Conservation (phyloP, 2,113 vertebrate species). For the Phylloscopus trochiloides region DNA sequence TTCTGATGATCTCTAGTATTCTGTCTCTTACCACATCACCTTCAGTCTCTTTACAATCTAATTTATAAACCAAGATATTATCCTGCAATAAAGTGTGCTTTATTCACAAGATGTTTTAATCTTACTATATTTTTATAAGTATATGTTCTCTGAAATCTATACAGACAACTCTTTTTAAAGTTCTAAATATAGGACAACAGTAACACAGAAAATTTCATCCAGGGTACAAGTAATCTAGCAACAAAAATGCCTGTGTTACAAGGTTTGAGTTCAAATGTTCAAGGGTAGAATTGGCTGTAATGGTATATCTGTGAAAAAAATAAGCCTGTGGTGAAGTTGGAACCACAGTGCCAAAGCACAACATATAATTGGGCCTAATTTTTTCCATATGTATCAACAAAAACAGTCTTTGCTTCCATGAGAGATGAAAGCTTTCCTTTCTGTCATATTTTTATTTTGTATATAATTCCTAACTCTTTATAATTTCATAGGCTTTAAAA, state of each 20-base stretch:
- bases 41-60: not conserved
- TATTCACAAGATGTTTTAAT: conserved; percentile 14
- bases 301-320: conserved; percentile 74
- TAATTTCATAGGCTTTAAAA: conserved; percentile 64
- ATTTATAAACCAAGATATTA: not conserved
- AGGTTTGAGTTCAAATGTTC: conserved; percentile 76
- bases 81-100: not conserved
- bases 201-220: conserved; percentile 34
- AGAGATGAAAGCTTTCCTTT: conserved; percentile 75
- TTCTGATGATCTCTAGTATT: not conserved
- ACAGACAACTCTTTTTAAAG: conserved; percentile 36
- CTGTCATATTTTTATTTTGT: conserved; percentile 74
- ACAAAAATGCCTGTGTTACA: conserved; percentile 67
- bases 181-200: conserved; percentile 22
- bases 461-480: conserved; percentile 70
- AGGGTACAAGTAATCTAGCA: conserved; percentile 38
- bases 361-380: conserved; percentile 77
- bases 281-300: conserved; percentile 63
- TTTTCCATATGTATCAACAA: conserved; percentile 81
- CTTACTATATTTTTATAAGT: conserved; percentile 12
- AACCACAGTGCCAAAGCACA: conserved; percentile 74
- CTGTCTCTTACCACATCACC: not conserved
- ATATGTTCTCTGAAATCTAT: conserved; percentile 13
- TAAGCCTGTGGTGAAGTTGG: conserved; percentile 71
- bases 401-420: conserved; percentile 71